phyloP scores from a whole-genome alignment of 2,113 vertebrate genomes.

The Ictidomys tridecemlineatus region DNA sequence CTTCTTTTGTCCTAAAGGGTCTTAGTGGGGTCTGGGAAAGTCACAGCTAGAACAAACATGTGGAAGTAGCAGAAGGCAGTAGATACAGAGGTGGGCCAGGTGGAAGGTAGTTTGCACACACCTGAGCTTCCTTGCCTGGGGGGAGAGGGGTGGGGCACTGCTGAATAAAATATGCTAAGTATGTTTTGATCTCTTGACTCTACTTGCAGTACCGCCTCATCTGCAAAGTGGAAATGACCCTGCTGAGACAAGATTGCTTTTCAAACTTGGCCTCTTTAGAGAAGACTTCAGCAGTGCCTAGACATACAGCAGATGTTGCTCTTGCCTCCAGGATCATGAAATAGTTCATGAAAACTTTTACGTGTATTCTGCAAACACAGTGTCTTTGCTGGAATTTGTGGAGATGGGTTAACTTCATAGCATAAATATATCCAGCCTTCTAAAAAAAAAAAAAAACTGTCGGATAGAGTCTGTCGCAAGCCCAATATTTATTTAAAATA shows the following conservation, averaged over 20 bases:
- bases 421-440: background rate
- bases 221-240: constrained; percentile 27
- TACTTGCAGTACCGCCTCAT: background rate
- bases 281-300: constrained; percentile 1
- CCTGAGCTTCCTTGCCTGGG: background rate
- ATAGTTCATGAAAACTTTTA: background rate
- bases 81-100: accelerated
- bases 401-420: background rate
- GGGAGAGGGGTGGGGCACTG: background rate
- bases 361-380: background rate
- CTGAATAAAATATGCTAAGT: background rate
- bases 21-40: accelerated
- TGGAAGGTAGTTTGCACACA: background rate
- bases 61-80: background rate
- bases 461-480: background rate
- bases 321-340: background rate
- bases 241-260: background rate
- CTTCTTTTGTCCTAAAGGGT: background rate
- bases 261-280: constrained; percentile 35
- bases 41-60: accelerated
- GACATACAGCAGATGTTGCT: background rate
- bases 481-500: background rate
- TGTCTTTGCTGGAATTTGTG: constrained; percentile 42
- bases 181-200: background rate
- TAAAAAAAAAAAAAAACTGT: background rate